These are phyloP conservation scores for Diadegma fenestrale DNA, from an alignment of 2,888 invertebrate species.

Conservation along the genomic window DNA sequence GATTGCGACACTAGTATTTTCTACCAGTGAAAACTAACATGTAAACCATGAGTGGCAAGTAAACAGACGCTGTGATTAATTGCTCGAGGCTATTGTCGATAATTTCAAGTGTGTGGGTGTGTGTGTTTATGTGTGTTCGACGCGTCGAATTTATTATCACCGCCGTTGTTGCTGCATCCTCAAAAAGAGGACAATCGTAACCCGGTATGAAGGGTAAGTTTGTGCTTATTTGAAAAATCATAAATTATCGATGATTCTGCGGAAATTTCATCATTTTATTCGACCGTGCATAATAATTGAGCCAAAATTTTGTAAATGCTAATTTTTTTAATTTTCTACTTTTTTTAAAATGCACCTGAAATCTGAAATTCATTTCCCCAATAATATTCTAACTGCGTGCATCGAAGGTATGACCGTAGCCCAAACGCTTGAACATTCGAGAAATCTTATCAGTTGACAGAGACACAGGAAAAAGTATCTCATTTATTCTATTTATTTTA, in stretches of 20 bases:
- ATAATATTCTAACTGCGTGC: background rate
- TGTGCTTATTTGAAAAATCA: background rate
- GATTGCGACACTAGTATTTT: conserved; percentile 9
- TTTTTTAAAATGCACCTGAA: background rate
- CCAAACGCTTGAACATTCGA: conserved; percentile 37
- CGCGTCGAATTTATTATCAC: conserved; percentile 34
- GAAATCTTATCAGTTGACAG: background rate
- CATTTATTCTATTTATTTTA: conserved; percentile 28
- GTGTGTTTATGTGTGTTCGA: conserved; percentile 46
- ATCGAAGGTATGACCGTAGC: conserved; percentile 25
- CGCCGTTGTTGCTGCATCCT: conserved; percentile 46
- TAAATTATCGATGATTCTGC: background rate
- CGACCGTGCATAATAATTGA: background rate
- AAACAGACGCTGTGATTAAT: conserved; percentile 56
- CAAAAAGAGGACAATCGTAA: conserved; percentile 64
- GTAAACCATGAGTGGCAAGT: conserved; percentile 59
- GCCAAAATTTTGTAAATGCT: background rate
- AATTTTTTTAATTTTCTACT: background rate
- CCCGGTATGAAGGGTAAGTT: conserved; percentile 79
- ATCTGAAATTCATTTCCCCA: background rate
- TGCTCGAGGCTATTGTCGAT: conserved; percentile 48
- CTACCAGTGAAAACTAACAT: conserved; percentile 24
- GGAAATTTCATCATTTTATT: background rate
- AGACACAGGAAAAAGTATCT: background rate
- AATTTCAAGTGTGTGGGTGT: conserved; percentile 37